phyloP scores from a whole-genome alignment of 2,888 invertebrate genomes.

The Ectobius pallidus region DNA sequence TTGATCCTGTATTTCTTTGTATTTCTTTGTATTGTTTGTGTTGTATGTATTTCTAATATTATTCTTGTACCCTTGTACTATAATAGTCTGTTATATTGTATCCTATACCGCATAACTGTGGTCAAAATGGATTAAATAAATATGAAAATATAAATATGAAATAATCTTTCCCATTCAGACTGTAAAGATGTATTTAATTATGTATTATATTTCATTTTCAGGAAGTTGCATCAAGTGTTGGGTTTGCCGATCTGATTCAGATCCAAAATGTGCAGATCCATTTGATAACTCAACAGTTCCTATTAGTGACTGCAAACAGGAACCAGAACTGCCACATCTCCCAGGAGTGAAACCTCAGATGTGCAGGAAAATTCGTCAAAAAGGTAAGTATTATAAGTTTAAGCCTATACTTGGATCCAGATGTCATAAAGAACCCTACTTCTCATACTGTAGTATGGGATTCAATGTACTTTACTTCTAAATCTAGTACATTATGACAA shows the following conservation, averaged over 20 bases:
- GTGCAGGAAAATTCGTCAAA: constrained; percentile 91
- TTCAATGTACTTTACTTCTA: not conserved
- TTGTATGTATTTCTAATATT: no score
- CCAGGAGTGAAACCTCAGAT: constrained; percentile 76
- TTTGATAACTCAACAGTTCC: constrained; percentile 89
- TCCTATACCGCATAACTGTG: no score
- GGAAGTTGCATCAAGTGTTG: constrained; percentile 73
- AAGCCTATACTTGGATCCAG: not conserved
- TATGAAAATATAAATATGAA: no score
- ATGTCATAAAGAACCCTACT: not conserved
- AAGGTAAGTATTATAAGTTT: constrained; percentile 62
- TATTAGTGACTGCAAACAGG: constrained; percentile 77
- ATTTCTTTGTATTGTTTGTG: no score
- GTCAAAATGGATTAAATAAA: no score
- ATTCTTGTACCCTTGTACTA: no score
- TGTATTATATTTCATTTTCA: no score
- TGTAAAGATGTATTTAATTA: no score
- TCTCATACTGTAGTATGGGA: not conserved
- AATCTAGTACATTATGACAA: no score
- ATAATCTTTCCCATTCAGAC: no score
- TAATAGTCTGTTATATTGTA: no score
- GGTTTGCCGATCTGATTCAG: constrained; percentile 87
- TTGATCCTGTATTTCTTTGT: no score
- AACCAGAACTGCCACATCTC: constrained; percentile 65
- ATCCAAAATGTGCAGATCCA: constrained; percentile 90